phyloP scores from a whole-genome alignment of 2,113 vertebrate species.

The Pterophyllum scalare region DNA sequence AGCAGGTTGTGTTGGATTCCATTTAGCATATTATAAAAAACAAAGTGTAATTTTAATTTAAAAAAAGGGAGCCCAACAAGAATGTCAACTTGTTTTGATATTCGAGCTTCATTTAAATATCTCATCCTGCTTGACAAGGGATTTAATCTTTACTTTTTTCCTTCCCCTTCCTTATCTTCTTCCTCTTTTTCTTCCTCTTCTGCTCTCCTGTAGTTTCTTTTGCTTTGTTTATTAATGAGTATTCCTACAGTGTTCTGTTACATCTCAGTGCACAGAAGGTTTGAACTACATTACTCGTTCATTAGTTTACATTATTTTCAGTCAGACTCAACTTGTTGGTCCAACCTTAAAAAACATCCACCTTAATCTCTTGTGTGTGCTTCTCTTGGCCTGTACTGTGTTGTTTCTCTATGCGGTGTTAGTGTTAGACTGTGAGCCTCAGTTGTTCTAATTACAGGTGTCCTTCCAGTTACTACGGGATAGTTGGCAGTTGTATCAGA shows the following conservation, averaged over 20 bases:
- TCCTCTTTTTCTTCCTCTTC: background rate
- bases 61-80: background rate
- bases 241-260: background rate
- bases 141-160: background rate
- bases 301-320: background rate
- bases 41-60: background rate
- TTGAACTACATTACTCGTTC: conserved; percentile 1
- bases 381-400: background rate
- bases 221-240: background rate
- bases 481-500: too few species aligned
- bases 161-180: background rate
- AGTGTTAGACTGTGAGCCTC: background rate
- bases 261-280: background rate
- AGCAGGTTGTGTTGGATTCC: background rate
- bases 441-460: background rate
- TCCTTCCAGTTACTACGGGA: too few species aligned
- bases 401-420: background rate
- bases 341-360: background rate
- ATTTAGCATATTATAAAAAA: background rate
- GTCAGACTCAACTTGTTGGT: background rate
- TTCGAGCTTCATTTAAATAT: background rate
- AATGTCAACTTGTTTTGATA: background rate
- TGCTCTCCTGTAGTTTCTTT: background rate
- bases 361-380: background rate
- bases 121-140: background rate